phyloP scores from a whole-genome alignment of 1,140 invertebrate species.

The Oscheius sp. region DNA sequence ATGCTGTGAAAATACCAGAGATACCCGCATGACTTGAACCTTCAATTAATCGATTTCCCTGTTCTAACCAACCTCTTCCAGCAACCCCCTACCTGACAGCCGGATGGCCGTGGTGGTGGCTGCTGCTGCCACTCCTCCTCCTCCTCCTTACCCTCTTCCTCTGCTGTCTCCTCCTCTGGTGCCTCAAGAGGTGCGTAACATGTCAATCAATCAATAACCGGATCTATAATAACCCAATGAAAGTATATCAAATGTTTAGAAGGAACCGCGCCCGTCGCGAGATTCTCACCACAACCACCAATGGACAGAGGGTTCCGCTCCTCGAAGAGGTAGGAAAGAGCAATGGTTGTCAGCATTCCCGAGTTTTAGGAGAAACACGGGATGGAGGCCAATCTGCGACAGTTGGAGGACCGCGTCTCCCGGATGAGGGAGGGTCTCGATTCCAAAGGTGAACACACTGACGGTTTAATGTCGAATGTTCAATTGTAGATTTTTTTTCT shows the following conservation, averaged over 20 bases:
- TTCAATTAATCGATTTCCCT: neutral
- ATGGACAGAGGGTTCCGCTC: slow-evolving; percentile 30
- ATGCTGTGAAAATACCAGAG: too few species aligned
- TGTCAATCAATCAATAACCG: neutral
- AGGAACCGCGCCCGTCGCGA: slow-evolving; percentile 31
- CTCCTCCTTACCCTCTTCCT: slow-evolving; percentile 56
- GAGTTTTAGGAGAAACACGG: slow-evolving; percentile 8
- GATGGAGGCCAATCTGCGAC: slow-evolving; percentile 33
- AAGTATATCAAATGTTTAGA: slow-evolving; percentile 13
- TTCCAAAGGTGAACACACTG: slow-evolving; percentile 24
- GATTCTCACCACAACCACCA: slow-evolving; percentile 9
- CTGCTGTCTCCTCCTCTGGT: slow-evolving; percentile 57
- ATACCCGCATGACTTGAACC: too few species aligned
- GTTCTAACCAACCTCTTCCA: slow-evolving; percentile 41
- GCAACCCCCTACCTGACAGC: slow-evolving; percentile 49
- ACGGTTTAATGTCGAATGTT: too few species aligned
- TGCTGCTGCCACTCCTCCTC: slow-evolving; percentile 53
- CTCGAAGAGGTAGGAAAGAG: slow-evolving; percentile 18
- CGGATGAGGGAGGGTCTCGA: slow-evolving; percentile 26
- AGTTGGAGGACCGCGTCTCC: slow-evolving; percentile 19
- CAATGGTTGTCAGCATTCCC: neutral
- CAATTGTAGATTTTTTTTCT: too few species aligned
- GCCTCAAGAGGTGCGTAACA: slow-evolving; percentile 46
- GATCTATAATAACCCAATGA: neutral
- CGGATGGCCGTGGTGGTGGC: slow-evolving; percentile 61